phyloP scores from a whole-genome alignment of 2,888 invertebrate species.

The Thysanoteuthis rhombus region DNA sequence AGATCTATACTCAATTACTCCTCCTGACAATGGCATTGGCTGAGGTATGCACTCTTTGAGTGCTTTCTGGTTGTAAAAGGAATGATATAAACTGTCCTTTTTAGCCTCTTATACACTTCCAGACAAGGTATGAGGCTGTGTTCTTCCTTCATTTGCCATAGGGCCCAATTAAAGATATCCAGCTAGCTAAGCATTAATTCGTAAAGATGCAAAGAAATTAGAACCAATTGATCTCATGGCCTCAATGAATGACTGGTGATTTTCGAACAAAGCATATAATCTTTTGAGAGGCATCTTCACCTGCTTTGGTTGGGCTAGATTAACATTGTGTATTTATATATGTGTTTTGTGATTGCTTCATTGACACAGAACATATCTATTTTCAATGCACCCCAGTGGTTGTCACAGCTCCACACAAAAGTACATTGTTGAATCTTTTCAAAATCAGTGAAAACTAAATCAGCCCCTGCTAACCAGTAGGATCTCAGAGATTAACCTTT shows the following conservation, averaged over 20 bases:
- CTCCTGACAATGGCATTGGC: no score
- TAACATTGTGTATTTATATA: background rate
- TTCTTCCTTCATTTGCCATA: background rate
- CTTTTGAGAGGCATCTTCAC: background rate
- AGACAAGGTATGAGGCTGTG: background rate
- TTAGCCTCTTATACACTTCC: background rate
- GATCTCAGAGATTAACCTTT: background rate
- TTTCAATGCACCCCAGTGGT: background rate
- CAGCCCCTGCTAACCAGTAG: background rate
- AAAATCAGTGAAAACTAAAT: background rate
- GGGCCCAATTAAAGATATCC: background rate
- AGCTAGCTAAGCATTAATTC: background rate
- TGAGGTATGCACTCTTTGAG: no score
- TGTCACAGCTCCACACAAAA: background rate
- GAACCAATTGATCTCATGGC: background rate
- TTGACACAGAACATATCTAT: background rate
- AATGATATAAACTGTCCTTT: background rate
- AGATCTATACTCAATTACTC: no score
- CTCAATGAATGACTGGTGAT: background rate
- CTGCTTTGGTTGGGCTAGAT: background rate
- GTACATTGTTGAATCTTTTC: constrained; percentile 12
- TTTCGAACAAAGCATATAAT: background rate
- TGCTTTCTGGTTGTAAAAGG: no score
- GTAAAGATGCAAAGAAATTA: background rate
- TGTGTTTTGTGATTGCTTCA: background rate